Evolutionary conservation across 2,113 vertebrate species (phyloP).

Genomic region (Brachyhypopomus gauderio): DNA sequence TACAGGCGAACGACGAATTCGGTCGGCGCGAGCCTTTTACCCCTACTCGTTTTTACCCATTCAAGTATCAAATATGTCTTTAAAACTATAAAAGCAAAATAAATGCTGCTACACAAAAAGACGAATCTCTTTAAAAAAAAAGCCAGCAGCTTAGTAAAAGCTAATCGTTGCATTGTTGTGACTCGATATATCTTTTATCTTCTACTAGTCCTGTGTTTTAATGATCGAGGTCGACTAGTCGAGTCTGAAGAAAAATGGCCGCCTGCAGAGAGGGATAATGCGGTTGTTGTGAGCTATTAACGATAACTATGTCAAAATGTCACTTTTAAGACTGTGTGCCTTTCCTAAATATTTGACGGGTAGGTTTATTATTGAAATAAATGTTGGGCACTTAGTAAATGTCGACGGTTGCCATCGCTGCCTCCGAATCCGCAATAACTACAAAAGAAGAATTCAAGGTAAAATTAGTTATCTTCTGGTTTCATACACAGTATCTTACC

Average conservation of each 20-base stretch:
- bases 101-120: background rate
- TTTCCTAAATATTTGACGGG: slow-evolving; percentile 59
- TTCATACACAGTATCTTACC: no score
- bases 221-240: slow-evolving; percentile 48
- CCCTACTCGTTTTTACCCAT: background rate
- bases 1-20: background rate
- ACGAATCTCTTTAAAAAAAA: background rate
- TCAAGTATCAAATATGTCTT: background rate
- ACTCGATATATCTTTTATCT: slow-evolving; percentile 41
- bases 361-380: slow-evolving; percentile 53
- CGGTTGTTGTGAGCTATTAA: slow-evolving; percentile 51
- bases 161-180: background rate
- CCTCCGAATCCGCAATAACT: slow-evolving; percentile 42
- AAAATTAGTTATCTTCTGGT: background rate
- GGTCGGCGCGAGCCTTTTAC: no score
- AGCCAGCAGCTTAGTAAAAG: background rate
- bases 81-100: background rate
- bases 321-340: slow-evolving; percentile 68
- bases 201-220: slow-evolving; percentile 33
- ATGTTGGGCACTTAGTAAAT: slow-evolving; percentile 24
- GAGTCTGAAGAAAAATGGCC: slow-evolving; percentile 73
- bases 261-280: slow-evolving; percentile 64
- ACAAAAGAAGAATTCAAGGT: slow-evolving; percentile 62
- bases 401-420: slow-evolving; percentile 58
- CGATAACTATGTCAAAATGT: slow-evolving; percentile 71